A percentile compares a stretch with the other conserved stretches of the same genome.
phyloP scores from a whole-genome alignment of 2,888 invertebrate genomes.

The Leptogaster cylindrica region DNA sequence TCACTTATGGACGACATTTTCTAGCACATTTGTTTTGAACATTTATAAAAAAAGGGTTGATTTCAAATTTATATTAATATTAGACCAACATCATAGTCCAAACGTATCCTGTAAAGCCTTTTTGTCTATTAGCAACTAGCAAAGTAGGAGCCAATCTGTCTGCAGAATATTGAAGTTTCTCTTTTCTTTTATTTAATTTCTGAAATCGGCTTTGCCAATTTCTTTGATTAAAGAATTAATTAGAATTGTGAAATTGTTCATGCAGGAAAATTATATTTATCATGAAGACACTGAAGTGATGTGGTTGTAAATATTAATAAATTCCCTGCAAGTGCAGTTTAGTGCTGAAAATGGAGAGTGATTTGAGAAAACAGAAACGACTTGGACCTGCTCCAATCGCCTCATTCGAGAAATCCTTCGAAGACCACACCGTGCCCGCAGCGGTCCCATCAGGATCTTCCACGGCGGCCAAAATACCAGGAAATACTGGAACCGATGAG shows the following conservation, averaged over 20 bases:
- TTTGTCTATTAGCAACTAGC: too few species aligned
- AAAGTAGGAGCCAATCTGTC: too few species aligned
- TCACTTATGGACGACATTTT: too few species aligned
- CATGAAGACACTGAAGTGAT: too few species aligned
- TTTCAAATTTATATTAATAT: too few species aligned
- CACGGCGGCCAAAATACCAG: not conserved
- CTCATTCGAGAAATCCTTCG: constrained; percentile 76
- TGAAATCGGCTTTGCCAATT: not conserved
- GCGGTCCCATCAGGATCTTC: not conserved
- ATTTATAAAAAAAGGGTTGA: too few species aligned
- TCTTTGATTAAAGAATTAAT: not conserved
- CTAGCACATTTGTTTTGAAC: too few species aligned
- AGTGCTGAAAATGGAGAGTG: constrained; percentile 42
- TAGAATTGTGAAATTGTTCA: not conserved
- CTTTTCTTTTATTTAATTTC: not conserved
- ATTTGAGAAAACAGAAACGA: constrained; percentile 70
- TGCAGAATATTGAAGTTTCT: too few species aligned
- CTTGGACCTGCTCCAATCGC: constrained; percentile 93
- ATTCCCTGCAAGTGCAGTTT: not conserved
- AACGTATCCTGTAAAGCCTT: too few species aligned
- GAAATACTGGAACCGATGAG: not conserved
- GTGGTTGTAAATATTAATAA: not conserved
- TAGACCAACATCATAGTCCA: too few species aligned
- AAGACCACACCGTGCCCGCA: constrained; percentile 53
- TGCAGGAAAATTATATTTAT: too few species aligned